These are phyloP conservation scores for Microvelia longipes DNA, from an alignment of 1,140 invertebrate genomes.

Conservation along the genomic window DNA sequence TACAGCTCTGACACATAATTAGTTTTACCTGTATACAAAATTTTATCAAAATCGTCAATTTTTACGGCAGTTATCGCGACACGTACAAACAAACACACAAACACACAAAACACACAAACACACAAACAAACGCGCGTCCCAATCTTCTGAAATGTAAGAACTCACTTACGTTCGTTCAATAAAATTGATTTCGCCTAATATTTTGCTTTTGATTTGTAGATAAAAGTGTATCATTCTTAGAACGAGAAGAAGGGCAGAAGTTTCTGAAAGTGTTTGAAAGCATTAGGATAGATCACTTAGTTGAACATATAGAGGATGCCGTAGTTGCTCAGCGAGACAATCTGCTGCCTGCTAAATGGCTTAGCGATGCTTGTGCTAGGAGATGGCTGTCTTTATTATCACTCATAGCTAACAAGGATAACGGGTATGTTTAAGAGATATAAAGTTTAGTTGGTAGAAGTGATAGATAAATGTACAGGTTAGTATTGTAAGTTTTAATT, in stretches of 20 bases:
- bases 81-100: too few relatives aligned
- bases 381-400: slow-evolving; percentile 55
- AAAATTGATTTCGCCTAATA: too few relatives aligned
- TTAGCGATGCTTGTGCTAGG: slow-evolving; percentile 43
- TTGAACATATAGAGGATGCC: slow-evolving; percentile 53
- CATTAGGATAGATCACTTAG: slow-evolving; percentile 49
- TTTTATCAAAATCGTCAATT: too few relatives aligned
- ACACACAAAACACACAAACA: too few relatives aligned
- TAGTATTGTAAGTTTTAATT: too few relatives aligned
- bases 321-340: slow-evolving; percentile 49
- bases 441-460: background rate
- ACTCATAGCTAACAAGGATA: slow-evolving; percentile 52
- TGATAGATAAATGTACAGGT: too few relatives aligned
- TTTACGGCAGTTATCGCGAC: too few relatives aligned
- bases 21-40: too few relatives aligned
- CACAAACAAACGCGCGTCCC: too few relatives aligned
- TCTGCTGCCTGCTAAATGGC: slow-evolving; percentile 52
- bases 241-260: slow-evolving; percentile 39
- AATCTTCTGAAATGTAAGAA: too few relatives aligned
- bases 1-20: too few relatives aligned
- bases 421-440: slow-evolving; percentile 37
- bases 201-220: slow-evolving; percentile 3
- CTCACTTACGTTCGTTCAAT: too few relatives aligned
- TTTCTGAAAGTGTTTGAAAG: slow-evolving; percentile 44
- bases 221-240: slow-evolving; percentile 34